Base-by-base conservation (phyloP, 2,888 invertebrate genomes). In the Lamellibrachia columna region DNA sequence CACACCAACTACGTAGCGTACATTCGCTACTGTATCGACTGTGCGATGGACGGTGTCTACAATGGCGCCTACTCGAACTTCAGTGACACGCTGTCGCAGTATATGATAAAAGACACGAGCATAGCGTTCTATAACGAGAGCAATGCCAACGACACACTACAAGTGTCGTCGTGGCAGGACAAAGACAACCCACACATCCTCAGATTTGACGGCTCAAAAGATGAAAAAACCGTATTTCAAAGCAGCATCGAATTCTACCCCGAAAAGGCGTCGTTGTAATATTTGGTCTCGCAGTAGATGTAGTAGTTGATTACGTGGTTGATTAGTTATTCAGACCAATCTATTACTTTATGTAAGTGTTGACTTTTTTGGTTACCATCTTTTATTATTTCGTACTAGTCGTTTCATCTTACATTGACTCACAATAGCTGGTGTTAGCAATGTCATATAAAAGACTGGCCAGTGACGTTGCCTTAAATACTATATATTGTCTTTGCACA, bases 71-170 rank as follows among this genome's bases (percentile, higher is more conserved):
- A 93, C 93, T 7, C 92, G 91, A 94, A 91, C 90, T 92, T 95
- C 55, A 94, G 93, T 91, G 92, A 91, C 7, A 11, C 75, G n/a
- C 2, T 95, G 9, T 93, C 95, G 9, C 90, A 93, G 11, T 93
- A 94, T 52, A 94, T 94, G n/a, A 93, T 95, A 8, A 94, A 95
- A 53, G 93, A 94, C 7, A 94, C 96, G 93, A 94, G 95, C 91
- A 93, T 95, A 40, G 93, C 94, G 53, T 96, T 95, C 92, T 93
- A 94, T 53, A 95, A 95, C 7, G 96, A 96, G 93, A 95, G 95
- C 93, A 92, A 94, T 11, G 95, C 95, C 53, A 95, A 95, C 3
- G 95, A 96, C 92, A 92, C 93, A 0, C 92, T 96, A 7, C 93
- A 94, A 55, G 94, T 95, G 0, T 94, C 93, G 91, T 93, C 94